Evolutionary conservation across 1,140 invertebrate species (phyloP).

Genomic region (Pseudomyrmex pallidus): DNA sequence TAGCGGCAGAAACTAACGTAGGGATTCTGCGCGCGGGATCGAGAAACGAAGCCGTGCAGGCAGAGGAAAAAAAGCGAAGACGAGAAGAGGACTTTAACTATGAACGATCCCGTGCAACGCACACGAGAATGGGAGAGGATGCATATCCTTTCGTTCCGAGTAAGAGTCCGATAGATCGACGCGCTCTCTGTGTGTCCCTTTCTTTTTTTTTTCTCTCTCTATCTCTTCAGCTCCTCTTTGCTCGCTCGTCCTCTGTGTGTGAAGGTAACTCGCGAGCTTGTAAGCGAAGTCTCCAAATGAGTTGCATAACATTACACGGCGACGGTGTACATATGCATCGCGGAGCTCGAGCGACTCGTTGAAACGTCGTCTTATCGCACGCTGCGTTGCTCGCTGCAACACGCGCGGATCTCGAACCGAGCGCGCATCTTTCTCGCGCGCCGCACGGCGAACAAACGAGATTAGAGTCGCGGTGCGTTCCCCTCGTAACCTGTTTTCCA

Average conservation of each 20-base stretch:
- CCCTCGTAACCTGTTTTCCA: slow-evolving; percentile 55
- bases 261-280: slow-evolving; percentile 1
- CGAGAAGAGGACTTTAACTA: slow-evolving; percentile 28
- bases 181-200: slow-evolving; percentile 8
- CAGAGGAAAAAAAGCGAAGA: background rate
- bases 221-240: background rate
- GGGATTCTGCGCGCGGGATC: background rate
- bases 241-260: background rate
- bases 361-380: slow-evolving; percentile 53
- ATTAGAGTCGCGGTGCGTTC: slow-evolving; percentile 28
- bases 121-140: slow-evolving; percentile 44
- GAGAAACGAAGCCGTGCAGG: background rate
- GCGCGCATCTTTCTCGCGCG: background rate
- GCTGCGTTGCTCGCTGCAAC: background rate
- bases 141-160: slow-evolving; percentile 45
- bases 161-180: slow-evolving; percentile 61
- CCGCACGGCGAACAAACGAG: slow-evolving; percentile 30
- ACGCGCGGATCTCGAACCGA: no score
- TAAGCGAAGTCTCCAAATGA: slow-evolving; percentile 59
- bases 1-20: background rate
- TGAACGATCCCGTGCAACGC: slow-evolving; percentile 41
- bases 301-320: slow-evolving; percentile 70
- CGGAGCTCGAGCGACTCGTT: slow-evolving; percentile 18
- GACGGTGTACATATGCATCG: slow-evolving; percentile 26
- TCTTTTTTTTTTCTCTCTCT: slow-evolving; percentile 30